Evolutionary conservation across 1,140 invertebrate species (phyloP).

Genomic region (Drosophila nasuta): DNA sequence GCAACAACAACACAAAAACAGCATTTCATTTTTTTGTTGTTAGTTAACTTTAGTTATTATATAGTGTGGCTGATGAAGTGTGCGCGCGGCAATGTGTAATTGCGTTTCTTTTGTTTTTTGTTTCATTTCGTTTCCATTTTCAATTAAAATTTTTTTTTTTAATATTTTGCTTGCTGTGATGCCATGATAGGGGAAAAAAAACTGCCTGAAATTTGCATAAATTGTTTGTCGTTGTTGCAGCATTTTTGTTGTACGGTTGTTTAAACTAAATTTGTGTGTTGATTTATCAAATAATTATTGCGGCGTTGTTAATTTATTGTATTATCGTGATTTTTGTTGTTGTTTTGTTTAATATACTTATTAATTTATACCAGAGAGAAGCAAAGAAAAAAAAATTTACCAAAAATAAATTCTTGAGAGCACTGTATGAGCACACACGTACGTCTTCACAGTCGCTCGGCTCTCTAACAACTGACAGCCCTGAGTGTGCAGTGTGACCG

Average conservation of each 20-base stretch:
- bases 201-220: constrained; percentile 57
- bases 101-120: constrained; percentile 20
- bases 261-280: constrained; percentile 32
- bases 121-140: constrained; percentile 21
- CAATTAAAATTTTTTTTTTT: no score
- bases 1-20: constrained; percentile 32
- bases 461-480: constrained; percentile 61
- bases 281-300: constrained; percentile 55
- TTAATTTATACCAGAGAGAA: constrained; percentile 67
- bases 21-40: constrained; percentile 42
- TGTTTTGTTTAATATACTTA: constrained; percentile 51
- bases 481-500: constrained; percentile 33
- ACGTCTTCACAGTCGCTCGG: constrained; percentile 76
- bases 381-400: constrained; percentile 64
- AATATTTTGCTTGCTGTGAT: constrained; percentile 47
- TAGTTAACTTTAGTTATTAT: not conserved
- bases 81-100: constrained; percentile 44
- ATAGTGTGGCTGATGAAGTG: constrained; percentile 32
- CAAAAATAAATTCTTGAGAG: constrained; percentile 80
- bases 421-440: constrained; percentile 77
- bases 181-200: constrained; percentile 41
- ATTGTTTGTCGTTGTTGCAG: constrained; percentile 30
- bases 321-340: constrained; percentile 55
- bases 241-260: constrained; percentile 32
- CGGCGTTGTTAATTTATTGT: constrained; percentile 68